Base-by-base conservation (phyloP, 2,888 invertebrate genomes). In the Leucoma salicis region DNA sequence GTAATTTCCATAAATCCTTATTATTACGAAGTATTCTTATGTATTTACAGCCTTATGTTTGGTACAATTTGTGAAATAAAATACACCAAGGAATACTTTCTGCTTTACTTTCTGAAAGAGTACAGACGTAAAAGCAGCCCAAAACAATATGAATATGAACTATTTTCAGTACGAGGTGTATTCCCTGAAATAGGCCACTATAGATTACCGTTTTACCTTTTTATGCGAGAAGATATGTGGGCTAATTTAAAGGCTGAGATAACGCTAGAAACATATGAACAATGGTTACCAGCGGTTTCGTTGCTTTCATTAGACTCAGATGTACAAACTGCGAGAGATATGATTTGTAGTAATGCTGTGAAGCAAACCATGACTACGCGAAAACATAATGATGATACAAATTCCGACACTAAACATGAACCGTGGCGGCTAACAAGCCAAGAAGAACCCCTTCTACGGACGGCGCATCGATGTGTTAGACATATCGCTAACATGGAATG, bases 401-500 rank as follows among this genome's bases (percentile, higher is more conserved):
- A 79, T 29, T 38, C 59, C 34, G 72, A 76, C 32, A 46, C 55
- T 21, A 82, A 80, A 62, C 81, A 81, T 35, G 87, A 86, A 53
- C 74, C 81, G 11, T 90, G 90, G 90, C 74, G 77, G 25, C 64
- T 90, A 39, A 77, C 76, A 14, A 79, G 80, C 28, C 70, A 71
- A 52, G 89, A 90, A 61, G 88, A 88, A 57, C 83, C 84, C 25
- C 63, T 90, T 39, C 70, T 90, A 27, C 79, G 86, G 14, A 78
- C 86, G 16, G 90, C 90, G 4, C 89, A 90, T 70, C 73, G 78
- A 47, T 90, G 90, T 64, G 89, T 89, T 1, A 74, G 77, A 41
- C 77, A 87, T 46, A 90, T 90, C 49, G 82, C 88, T 7, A 90
- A 90, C 54, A 86, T 90, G 84, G 90, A 90, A 71, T 90, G 90